These are phyloP conservation scores for Cryptomyrus ogoouensis DNA, from an alignment of 2,113 vertebrate species.

Conservation along the genomic window DNA sequence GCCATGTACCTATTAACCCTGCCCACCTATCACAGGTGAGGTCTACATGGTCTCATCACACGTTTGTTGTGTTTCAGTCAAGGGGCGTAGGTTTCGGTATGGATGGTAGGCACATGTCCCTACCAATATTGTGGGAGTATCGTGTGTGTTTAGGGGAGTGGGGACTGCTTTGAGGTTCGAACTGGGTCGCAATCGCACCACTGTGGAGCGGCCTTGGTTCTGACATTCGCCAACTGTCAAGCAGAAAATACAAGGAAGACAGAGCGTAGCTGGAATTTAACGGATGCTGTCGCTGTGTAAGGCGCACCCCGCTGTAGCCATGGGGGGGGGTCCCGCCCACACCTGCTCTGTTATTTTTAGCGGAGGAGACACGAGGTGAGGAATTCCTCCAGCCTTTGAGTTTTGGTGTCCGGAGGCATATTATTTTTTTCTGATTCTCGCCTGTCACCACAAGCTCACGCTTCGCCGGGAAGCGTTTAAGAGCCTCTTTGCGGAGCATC, in stretches of 20 bases:
- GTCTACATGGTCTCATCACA: background rate
- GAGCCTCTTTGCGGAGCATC: constrained; percentile 9
- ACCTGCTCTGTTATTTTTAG: background rate
- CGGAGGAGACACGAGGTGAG: background rate
- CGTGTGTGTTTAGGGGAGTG: background rate
- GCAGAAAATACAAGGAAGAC: background rate
- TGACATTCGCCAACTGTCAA: background rate
- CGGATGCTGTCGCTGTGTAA: background rate
- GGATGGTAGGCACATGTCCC: background rate
- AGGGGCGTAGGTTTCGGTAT: background rate
- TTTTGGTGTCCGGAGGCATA: constrained; percentile 6
- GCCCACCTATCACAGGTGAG: background rate
- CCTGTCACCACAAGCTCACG: constrained; percentile 18
- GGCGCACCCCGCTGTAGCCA: background rate
- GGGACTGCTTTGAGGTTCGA: background rate
- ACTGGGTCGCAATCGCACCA: background rate
- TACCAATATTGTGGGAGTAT: background rate
- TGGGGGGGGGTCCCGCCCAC: background rate
- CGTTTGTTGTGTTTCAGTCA: background rate
- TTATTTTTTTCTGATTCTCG: background rate
- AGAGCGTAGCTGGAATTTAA: constrained; percentile 8
- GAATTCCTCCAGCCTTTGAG: constrained; percentile 7
- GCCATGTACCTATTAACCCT: background rate
- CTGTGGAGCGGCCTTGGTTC: background rate
- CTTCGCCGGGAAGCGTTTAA: background rate